phyloP scores from a whole-genome alignment of 2,797 vertebrate species.

The Acipenser oxyrinchus region DNA sequence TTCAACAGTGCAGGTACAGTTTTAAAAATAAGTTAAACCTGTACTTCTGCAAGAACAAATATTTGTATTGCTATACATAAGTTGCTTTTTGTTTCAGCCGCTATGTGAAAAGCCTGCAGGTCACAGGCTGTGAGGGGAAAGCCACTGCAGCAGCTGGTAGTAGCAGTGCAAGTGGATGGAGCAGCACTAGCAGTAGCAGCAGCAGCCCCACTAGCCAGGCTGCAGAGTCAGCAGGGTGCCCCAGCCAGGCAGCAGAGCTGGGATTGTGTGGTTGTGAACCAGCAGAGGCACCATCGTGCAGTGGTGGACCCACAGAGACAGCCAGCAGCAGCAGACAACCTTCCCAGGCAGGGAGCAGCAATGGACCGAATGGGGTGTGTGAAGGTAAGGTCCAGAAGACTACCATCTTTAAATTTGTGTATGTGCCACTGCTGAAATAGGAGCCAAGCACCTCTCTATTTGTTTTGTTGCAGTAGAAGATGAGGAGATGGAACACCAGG shows the following conservation, averaged over 20 bases:
- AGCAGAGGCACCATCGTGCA: constrained; percentile 59
- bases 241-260: constrained; percentile 37
- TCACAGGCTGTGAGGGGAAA: constrained; percentile 51
- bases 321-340: constrained; percentile 37
- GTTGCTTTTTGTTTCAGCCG: constrained; percentile 55
- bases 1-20: too few relatives aligned
- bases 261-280: constrained; percentile 45
- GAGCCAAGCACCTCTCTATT: too few relatives aligned
- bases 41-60: too few relatives aligned
- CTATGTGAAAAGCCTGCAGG: constrained; percentile 72
- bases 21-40: too few relatives aligned
- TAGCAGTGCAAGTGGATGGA: constrained; percentile 12
- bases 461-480: constrained; percentile 60
- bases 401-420: not conserved
- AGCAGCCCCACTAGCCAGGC: constrained; percentile 40
- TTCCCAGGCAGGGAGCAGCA: constrained; percentile 52
- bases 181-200: constrained; percentile 13
- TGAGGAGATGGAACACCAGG: constrained; percentile 93
- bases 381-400: constrained; percentile 58
- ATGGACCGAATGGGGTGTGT: constrained; percentile 66
- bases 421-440: too few relatives aligned
- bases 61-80: too few relatives aligned
- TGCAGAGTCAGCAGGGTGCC: constrained; percentile 50
- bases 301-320: constrained; percentile 52
- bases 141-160: constrained; percentile 44